Percentiles rank a stretch among this genome's conserved stretches.
phyloP scores from a whole-genome alignment of 1,140 invertebrate species.

The Reticulitermes speratus region DNA sequence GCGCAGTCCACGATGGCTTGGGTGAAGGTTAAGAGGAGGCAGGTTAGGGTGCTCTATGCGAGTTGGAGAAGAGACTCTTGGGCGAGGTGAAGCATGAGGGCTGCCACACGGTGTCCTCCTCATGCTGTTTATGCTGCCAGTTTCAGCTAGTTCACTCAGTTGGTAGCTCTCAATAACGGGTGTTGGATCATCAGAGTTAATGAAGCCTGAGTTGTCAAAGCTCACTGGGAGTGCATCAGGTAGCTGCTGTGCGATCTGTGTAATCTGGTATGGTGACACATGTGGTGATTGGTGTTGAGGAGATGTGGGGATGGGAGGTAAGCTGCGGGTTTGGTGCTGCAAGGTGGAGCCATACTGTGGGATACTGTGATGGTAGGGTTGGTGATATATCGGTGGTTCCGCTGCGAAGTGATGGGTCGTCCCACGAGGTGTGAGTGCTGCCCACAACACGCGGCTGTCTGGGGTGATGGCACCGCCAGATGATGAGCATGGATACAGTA shows the following conservation, averaged over 20 bases:
- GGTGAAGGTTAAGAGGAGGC: constrained; percentile 70
- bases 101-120: constrained; percentile 19
- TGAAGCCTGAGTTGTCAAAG: constrained; percentile 69
- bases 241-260: not conserved
- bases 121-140: not conserved
- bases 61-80: constrained; percentile 72
- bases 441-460: constrained; percentile 75
- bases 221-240: constrained; percentile 43
- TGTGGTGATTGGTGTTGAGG: constrained; percentile 31
- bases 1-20: constrained; percentile 51
- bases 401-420: constrained; percentile 55
- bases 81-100: constrained; percentile 39
- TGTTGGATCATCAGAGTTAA: constrained; percentile 71
- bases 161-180: constrained; percentile 71
- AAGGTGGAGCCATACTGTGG: not conserved
- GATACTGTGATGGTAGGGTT: not conserved
- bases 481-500: constrained; percentile 53
- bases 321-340: constrained; percentile 27
- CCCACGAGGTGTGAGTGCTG: constrained; percentile 75
- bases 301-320: constrained; percentile 30
- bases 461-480: constrained; percentile 48
- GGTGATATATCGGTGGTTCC: not conserved
- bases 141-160: constrained; percentile 56
- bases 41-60: constrained; percentile 78
- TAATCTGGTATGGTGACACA: not conserved